These are phyloP conservation scores for Uloborus plumipes DNA, from an alignment of 2,888 invertebrate species.

Conservation along the genomic window DNA sequence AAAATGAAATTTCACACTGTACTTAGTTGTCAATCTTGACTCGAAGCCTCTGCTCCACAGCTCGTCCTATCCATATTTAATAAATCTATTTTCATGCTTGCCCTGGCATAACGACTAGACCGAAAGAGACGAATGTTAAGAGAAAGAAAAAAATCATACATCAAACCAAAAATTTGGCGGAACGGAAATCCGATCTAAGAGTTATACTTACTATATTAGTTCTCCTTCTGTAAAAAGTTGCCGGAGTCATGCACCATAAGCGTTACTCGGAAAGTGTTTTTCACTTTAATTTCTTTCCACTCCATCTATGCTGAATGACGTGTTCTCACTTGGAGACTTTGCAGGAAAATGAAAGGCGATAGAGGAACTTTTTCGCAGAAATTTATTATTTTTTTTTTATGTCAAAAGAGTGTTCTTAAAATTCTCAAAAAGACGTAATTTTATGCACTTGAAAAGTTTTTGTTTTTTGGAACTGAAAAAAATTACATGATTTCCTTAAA, in stretches of 20 bases:
- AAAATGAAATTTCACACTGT: constrained; percentile 11
- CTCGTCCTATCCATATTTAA: constrained; percentile 61
- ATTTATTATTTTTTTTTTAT: too few species aligned
- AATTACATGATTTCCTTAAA: too few species aligned
- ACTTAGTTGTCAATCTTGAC: constrained; percentile 14
- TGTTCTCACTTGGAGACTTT: constrained; percentile 8
- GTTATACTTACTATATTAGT: constrained; percentile 38
- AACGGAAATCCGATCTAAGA: constrained; percentile 48
- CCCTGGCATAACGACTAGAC: constrained; percentile 45
- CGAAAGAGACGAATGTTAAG: background rate
- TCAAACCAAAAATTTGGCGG: constrained; percentile 40
- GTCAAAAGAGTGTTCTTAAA: too few species aligned
- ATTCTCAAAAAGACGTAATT: too few species aligned
- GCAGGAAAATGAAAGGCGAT: too few species aligned
- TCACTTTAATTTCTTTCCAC: constrained; percentile 20
- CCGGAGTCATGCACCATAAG: background rate
- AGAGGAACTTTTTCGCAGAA: too few species aligned
- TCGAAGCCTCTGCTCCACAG: constrained; percentile 36
- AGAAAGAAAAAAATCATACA: constrained; percentile 15
- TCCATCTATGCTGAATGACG: background rate
- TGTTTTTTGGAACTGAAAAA: too few species aligned
- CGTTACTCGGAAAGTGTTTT: constrained; percentile 6
- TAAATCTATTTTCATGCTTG: constrained; percentile 59
- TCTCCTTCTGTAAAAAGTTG: constrained; percentile 11
- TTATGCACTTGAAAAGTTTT: too few species aligned